Percentiles rank a stretch among this genome's conserved stretches.
Evolutionary conservation across 2,113 vertebrate genomes (phyloP).

Genomic region (Gymnobelideus leadbeateri): DNA sequence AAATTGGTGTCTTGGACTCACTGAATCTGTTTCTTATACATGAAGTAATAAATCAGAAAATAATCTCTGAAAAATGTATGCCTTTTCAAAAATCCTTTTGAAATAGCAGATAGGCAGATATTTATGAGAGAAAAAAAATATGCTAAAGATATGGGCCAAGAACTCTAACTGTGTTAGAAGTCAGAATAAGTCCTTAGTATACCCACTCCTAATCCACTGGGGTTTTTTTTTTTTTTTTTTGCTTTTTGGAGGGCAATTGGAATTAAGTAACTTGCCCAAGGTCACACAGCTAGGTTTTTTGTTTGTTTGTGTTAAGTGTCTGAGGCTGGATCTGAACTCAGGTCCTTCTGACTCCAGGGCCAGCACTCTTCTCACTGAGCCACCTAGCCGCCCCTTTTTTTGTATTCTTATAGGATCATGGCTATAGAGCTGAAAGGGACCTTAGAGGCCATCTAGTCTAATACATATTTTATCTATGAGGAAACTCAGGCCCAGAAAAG

Average conservation of each 20-base stretch:
- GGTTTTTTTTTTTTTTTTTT: too few relatives aligned
- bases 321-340: too few relatives aligned
- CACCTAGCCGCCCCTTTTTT: too few relatives aligned
- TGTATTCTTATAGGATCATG: not conserved
- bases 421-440: not conserved
- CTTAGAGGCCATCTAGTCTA: not conserved
- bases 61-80: too few relatives aligned
- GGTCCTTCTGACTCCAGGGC: too few relatives aligned
- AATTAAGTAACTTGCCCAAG: too few relatives aligned
- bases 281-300: too few relatives aligned
- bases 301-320: too few relatives aligned
- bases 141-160: not conserved
- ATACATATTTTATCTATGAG: not conserved
- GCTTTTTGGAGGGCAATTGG: too few relatives aligned
- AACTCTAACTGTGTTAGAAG: not conserved
- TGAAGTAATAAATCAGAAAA: not conserved
- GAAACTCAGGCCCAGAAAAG: not conserved
- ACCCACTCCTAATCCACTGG: too few relatives aligned
- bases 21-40: not conserved
- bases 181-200: not conserved
- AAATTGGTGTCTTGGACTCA: too few relatives aligned
- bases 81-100: not conserved
- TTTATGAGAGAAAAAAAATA: not conserved
- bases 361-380: too few relatives aligned
- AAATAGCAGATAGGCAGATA: not conserved